Conservation (phyloP, 2,888 invertebrate genomes). For the Lutraria lutraria region DNA sequence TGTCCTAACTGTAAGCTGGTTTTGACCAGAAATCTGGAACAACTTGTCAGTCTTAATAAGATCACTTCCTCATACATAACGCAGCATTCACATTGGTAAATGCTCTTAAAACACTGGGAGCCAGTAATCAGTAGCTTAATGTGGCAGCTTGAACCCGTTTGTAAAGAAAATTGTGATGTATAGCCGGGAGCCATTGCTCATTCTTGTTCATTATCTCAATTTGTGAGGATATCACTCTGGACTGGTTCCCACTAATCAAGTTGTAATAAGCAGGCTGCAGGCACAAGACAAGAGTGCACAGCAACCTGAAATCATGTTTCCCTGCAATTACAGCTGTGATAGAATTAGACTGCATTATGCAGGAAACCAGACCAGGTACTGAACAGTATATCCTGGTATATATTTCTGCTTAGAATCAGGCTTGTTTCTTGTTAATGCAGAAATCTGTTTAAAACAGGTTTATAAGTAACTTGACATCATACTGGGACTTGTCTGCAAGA, state of each 20-base stretch:
- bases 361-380: no score
- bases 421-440: no score
- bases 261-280: slow-evolving; percentile 1
- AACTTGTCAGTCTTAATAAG: background rate
- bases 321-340: background rate
- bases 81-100: background rate
- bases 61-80: background rate
- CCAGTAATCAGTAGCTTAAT: background rate
- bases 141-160: background rate
- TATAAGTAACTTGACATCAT: no score
- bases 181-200: background rate
- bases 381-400: background rate
- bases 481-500: no score
- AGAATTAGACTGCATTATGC: no score
- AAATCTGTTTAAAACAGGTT: no score
- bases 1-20: background rate
- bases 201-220: background rate
- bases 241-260: background rate
- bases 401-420: background rate
- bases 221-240: background rate
- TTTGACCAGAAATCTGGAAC: background rate
- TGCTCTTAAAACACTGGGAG: background rate
- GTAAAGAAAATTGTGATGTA: background rate
- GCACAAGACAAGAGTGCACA: background rate
- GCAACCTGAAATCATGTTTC: background rate